Evolutionary conservation across 1,140 invertebrate species (phyloP), one percentile per base, ranked within the genome.

Genomic region (Meloidogyne floridensis): DNA sequence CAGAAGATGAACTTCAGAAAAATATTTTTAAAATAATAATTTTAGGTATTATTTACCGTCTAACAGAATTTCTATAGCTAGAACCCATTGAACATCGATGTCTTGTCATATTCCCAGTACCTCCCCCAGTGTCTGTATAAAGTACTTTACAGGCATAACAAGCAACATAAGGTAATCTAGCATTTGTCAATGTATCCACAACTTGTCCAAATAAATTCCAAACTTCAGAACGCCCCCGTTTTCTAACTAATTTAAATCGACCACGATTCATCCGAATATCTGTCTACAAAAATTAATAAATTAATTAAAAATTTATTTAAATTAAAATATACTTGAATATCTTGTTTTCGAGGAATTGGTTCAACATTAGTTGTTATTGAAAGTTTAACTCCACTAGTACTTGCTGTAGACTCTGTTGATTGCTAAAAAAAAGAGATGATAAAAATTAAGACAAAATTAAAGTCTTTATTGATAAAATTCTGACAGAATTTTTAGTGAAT

Each of bases 181-280:
- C 73, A n/a, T 82, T 77, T 10, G 86, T 90, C 10, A 86, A 76
- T 13, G 80, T 88, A 78, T 89, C 87, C 4, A 89, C 76, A 13
- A 89, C 87, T 82, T 89, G 87, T 15, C 87, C 87, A 79, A 89
- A 89, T 20, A 90, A 77, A 72, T 90, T 90, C 87, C 87, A 89
- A 59, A 89, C 87, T 77, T 89, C 87, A 32, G 89, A 90, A 59
- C 88, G 84, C 15, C 88, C 88, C 51, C 87, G 83, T 77, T 88
- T 88, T 56, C 85, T 75, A 8, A 88, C 88, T 83, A 88, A 80
- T 76, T 89, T 74, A 73, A 88, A 89, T 15, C 87, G 78, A 54
- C 89, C 89, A 18, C 83, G 79, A 47, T 88, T 88, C 20, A 79
- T 73, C 10, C 89, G 79, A 75, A 89, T 89, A 79, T 89, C 87